Conservation (phyloP, 2,888 invertebrate genomes). For the Elaeidobius kamerunicus region DNA sequence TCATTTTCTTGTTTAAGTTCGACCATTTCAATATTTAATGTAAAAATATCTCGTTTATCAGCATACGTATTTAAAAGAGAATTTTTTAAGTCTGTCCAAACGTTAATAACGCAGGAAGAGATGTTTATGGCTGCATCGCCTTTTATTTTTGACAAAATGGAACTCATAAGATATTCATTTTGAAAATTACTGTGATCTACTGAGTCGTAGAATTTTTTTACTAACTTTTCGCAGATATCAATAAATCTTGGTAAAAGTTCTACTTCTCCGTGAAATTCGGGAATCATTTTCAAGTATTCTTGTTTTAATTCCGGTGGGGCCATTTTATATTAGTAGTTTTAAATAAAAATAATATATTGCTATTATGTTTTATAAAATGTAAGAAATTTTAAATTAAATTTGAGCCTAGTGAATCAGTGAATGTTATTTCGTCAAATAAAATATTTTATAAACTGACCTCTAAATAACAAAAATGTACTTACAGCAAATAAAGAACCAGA, state of each 20-base stretch:
- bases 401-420: no score
- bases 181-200: neutral
- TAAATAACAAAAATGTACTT: no score
- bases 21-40: neutral
- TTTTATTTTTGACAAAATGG: neutral
- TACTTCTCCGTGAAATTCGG: neutral
- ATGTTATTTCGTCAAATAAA: no score
- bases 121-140: neutral
- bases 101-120: no score
- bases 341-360: no score
- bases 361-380: no score
- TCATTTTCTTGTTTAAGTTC: neutral
- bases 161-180: neutral
- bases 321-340: no score
- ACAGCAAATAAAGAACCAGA: no score
- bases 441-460: no score
- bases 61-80: neutral
- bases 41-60: neutral
- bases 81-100: neutral
- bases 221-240: neutral
- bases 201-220: neutral
- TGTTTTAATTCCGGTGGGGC: neutral
- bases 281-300: neutral
- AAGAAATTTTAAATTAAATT: no score
- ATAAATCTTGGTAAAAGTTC: neutral